These are phyloP conservation scores for Tribolium madens DNA, from an alignment of 1,140 invertebrate species.

Conservation along the genomic window DNA sequence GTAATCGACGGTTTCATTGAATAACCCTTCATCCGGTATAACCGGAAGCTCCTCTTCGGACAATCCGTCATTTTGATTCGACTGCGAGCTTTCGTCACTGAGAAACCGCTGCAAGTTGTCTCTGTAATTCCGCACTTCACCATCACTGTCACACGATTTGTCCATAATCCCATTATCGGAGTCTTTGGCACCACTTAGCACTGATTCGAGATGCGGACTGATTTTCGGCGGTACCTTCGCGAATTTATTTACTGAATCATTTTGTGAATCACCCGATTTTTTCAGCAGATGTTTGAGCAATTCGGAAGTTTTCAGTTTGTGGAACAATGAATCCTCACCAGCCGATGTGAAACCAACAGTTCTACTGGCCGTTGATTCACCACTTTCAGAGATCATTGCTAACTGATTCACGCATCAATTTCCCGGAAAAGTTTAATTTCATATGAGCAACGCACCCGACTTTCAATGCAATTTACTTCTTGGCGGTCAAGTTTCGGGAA, in stretches of 20 bases:
- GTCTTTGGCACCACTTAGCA: conserved; percentile 17
- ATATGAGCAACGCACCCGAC: conserved; percentile 33
- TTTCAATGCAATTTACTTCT: too few relatives aligned
- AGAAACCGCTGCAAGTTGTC: conserved; percentile 35
- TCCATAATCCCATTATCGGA: conserved; percentile 51
- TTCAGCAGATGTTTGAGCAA: conserved; percentile 50
- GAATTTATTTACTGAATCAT: conserved; percentile 42
- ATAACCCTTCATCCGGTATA: conserved; percentile 28
- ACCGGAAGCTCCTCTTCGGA: conserved; percentile 37
- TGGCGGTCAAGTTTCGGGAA: conserved; percentile 41
- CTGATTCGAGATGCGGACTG: conserved; percentile 23
- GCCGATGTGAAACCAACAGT: conserved; percentile 2
- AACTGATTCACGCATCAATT: conserved; percentile 50
- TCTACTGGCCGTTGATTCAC: conserved; percentile 47
- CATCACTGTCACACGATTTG: conserved; percentile 1
- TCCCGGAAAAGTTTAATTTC: conserved; percentile 47
- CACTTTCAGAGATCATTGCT: conserved; percentile 50
- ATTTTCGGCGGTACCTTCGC: conserved; percentile 23
- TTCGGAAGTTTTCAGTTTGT: conserved; percentile 49
- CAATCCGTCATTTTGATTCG: conserved; percentile 20
- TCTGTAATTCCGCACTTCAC: conserved; percentile 41
- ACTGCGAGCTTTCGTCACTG: conserved; percentile 43
- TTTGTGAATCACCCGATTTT: conserved; percentile 37
- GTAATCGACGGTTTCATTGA: conserved; percentile 50
- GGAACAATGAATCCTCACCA: conserved; percentile 42